Percentiles rank a stretch among this genome's conserved stretches.
Evolutionary conservation across 1,140 invertebrate species (phyloP).

Genomic region (Zaprionus gabonicus): DNA sequence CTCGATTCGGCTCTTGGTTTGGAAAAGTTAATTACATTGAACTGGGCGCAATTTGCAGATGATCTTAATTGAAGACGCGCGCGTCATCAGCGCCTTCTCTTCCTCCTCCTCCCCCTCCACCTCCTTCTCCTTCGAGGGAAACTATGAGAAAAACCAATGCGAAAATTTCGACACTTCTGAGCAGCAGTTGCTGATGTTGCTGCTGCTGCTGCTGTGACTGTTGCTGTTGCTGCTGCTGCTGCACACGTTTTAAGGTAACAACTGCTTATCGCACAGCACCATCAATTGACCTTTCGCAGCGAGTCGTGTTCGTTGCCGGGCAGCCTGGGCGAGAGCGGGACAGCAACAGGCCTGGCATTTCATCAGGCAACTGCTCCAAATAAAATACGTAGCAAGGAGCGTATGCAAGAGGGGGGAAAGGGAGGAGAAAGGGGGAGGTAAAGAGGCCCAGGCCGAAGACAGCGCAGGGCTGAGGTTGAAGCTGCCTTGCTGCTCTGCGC

Average conservation of each 20-base stretch:
- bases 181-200: slow-evolving; percentile 20
- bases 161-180: slow-evolving; percentile 66
- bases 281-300: slow-evolving; percentile 81
- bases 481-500: slow-evolving; percentile 17
- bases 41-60: slow-evolving; percentile 71
- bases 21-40: slow-evolving; percentile 70
- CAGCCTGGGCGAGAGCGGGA: not conserved
- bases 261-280: slow-evolving; percentile 76
- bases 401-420: not conserved
- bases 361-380: slow-evolving; percentile 74
- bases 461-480: not conserved
- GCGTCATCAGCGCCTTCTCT: slow-evolving; percentile 38
- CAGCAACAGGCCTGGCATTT: slow-evolving; percentile 45
- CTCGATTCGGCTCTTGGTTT: not conserved
- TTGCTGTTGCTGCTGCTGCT: slow-evolving; percentile 21
- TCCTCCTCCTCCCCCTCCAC: not conserved
- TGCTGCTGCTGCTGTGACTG: slow-evolving; percentile 15
- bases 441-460: not conserved
- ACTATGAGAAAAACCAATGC: slow-evolving; percentile 50
- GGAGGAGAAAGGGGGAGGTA: too few species aligned
- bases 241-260: slow-evolving; percentile 78
- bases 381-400: slow-evolving; percentile 60
- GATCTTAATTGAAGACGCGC: slow-evolving; percentile 75
- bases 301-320: slow-evolving; percentile 57
- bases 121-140: not conserved